phyloP scores from a whole-genome alignment of 2,888 invertebrate genomes.

The Cephus spinipes region DNA sequence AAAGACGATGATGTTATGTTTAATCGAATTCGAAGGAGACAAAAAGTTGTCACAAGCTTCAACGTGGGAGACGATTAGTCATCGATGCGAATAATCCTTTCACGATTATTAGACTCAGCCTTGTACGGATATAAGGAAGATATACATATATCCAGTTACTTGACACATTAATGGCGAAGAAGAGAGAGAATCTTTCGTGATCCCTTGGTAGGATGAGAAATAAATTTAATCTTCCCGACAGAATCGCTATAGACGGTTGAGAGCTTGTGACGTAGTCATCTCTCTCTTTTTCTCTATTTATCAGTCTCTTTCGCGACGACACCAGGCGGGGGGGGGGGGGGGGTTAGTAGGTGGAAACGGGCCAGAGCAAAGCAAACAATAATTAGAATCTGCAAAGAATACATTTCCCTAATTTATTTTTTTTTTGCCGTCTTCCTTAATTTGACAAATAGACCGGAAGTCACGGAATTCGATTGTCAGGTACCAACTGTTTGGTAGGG shows the following conservation, averaged over 20 bases:
- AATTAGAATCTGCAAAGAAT: slow-evolving; percentile 42
- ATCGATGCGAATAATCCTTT: background rate
- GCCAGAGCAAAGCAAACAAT: slow-evolving; percentile 36
- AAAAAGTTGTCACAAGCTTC: too few relatives aligned
- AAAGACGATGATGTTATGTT: too few relatives aligned
- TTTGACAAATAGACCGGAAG: slow-evolving; percentile 5
- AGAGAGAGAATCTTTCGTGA: background rate
- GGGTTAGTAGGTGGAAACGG: background rate
- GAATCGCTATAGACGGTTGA: background rate
- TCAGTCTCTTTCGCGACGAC: background rate
- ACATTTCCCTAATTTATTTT: slow-evolving; percentile 46
- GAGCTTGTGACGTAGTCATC: background rate
- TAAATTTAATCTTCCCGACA: slow-evolving; percentile 11
- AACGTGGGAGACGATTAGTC: background rate
- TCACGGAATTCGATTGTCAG: too few relatives aligned
- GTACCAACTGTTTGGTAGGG: background rate
- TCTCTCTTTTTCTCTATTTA: background rate
- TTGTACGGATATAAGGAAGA: too few relatives aligned
- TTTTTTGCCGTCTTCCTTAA: slow-evolving; percentile 29
- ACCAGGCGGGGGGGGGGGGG: background rate
- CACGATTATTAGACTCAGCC: background rate
- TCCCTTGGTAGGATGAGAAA: slow-evolving; percentile 4
- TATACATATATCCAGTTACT: background rate
- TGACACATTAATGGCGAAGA: background rate
- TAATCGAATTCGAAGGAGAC: too few relatives aligned